Evolutionary conservation across 2,113 vertebrate genomes (phyloP).

Genomic region (Hydrochoerus hydrochaeris): DNA sequence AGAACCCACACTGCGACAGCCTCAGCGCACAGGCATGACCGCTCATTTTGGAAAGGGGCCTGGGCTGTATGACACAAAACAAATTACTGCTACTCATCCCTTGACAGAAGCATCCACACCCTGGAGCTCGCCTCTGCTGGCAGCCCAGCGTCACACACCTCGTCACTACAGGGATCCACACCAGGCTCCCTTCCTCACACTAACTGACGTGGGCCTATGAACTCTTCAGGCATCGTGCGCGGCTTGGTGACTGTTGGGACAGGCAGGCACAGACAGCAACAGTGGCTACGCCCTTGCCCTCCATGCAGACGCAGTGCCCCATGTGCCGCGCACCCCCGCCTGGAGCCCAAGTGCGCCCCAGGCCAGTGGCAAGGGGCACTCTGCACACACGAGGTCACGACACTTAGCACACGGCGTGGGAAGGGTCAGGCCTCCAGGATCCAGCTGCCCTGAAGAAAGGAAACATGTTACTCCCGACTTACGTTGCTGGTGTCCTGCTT

Average conservation of each 20-base stretch:
- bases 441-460: constrained; percentile 53
- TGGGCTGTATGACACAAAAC: constrained; percentile 27
- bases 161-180: neutral
- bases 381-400: neutral
- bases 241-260: constrained; percentile 29
- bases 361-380: constrained; percentile 4
- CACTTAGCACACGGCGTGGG: neutral
- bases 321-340: constrained; percentile 2
- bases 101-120: neutral
- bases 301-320: neutral
- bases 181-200: neutral
- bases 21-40: constrained; percentile 35
- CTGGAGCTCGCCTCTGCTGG: neutral
- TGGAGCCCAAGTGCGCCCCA: constrained; percentile 49
- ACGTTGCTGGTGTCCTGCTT: neutral
- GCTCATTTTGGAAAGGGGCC: neutral
- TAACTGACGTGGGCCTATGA: neutral
- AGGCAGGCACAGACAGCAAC: neutral
- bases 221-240: neutral
- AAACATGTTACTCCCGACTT: constrained; percentile 47
- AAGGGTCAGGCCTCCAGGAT: constrained; percentile 33
- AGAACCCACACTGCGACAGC: constrained; percentile 32
- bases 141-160: neutral
- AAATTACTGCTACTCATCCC: constrained; percentile 59
- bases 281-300: neutral